phyloP scores from a whole-genome alignment of 2,888 invertebrate genomes.

The Mythimna impura region DNA sequence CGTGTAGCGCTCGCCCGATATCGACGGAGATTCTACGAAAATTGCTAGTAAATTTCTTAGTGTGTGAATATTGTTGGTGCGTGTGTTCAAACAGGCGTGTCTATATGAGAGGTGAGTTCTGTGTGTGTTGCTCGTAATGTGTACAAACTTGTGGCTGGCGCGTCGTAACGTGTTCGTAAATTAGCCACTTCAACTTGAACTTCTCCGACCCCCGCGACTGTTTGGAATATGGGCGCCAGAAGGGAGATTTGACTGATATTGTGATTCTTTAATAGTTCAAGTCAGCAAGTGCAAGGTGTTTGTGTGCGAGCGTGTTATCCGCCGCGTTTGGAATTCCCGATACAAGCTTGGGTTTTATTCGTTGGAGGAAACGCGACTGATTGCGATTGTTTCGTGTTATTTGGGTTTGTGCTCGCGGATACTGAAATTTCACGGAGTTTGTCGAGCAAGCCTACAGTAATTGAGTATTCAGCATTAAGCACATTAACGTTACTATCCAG shows the following conservation, averaged over 20 bases:
- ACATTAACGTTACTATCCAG: neutral
- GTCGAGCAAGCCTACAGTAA: conserved; percentile 13
- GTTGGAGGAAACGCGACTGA: conserved; percentile 69
- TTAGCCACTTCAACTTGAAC: conserved; percentile 59
- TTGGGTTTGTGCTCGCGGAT: conserved; percentile 64
- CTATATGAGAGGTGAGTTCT: conserved; percentile 60
- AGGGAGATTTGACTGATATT: conserved; percentile 64
- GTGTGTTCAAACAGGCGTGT: conserved; percentile 65
- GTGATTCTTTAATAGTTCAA: conserved; percentile 51
- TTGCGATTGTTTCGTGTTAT: conserved; percentile 66
- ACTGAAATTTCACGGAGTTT: conserved; percentile 53
- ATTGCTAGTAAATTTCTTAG: conserved; percentile 68
- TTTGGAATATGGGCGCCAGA: conserved; percentile 51
- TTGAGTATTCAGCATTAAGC: neutral
- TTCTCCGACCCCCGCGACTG: conserved; percentile 66
- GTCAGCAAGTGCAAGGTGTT: conserved; percentile 59
- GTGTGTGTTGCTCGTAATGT: conserved; percentile 69
- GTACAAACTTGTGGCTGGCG: conserved; percentile 64
- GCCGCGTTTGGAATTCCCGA: conserved; percentile 74
- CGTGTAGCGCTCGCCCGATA: conserved; percentile 72
- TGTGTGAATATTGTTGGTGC: conserved; percentile 68
- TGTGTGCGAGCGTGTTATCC: conserved; percentile 70
- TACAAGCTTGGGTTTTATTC: conserved; percentile 73
- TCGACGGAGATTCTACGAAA: conserved; percentile 83
- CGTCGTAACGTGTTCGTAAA: conserved; percentile 76